Percentiles rank a stretch among this genome's conserved stretches.
phyloP scores from a whole-genome alignment of 2,113 vertebrate genomes.

The Stegostoma tigrinum region DNA sequence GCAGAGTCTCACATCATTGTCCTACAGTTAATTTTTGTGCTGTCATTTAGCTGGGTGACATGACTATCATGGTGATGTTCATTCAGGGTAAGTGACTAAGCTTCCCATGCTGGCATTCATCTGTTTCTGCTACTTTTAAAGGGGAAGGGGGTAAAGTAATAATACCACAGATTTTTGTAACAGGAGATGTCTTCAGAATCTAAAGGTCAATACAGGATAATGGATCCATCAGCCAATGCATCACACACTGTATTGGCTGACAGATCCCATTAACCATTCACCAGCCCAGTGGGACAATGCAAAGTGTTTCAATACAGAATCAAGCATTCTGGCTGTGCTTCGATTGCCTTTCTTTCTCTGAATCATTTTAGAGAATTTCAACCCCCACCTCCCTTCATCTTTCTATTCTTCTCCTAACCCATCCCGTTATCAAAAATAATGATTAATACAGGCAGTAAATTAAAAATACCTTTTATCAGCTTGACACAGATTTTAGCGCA shows the following conservation, averaged over 20 bases:
- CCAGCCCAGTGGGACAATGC: slow-evolving; percentile 4
- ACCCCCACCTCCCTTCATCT: neutral
- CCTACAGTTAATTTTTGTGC: neutral
- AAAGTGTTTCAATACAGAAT: neutral
- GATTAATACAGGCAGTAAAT: neutral
- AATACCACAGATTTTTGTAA: neutral
- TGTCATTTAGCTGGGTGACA: neutral
- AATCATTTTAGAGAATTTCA: neutral
- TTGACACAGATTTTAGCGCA: neutral
- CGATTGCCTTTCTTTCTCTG: neutral
- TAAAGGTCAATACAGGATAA: slow-evolving; percentile 7
- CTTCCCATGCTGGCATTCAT: neutral
- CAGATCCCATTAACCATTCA: slow-evolving; percentile 25
- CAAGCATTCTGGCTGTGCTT: neutral
- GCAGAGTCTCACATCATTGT: neutral
- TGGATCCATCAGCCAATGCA: slow-evolving; percentile 22
- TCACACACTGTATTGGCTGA: slow-evolving; percentile 25
- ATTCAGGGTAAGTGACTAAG: neutral
- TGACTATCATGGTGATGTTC: neutral
- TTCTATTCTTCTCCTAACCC: neutral
- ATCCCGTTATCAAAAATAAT: neutral
- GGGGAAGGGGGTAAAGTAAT: neutral
- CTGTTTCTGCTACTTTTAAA: neutral
- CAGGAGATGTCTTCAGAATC: neutral
- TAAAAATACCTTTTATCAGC: slow-evolving; percentile 1